Evolutionary conservation across 35 echinoderm and acorn worm species (phyloP).

Genomic region (Amphiura filiformis): DNA sequence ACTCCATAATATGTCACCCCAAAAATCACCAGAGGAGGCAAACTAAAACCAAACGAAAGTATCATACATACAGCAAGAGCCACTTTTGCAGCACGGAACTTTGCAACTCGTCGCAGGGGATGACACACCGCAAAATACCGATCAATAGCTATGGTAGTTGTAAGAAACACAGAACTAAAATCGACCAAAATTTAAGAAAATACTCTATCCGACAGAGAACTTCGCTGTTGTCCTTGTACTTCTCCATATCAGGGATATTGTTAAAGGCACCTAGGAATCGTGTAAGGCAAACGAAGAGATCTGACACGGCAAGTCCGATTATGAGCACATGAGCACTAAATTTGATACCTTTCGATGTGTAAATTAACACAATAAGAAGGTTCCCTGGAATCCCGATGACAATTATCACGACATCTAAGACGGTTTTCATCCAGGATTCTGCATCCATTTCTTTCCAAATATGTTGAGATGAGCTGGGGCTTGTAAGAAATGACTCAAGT

Average conservation of each 20-base stretch:
- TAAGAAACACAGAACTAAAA: slow-evolving; percentile 15
- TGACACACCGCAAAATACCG: slow-evolving; percentile 19
- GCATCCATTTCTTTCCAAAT: no score
- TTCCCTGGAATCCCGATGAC: slow-evolving; percentile 11
- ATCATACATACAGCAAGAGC: not conserved
- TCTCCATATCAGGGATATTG: not conserved
- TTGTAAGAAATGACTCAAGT: no score
- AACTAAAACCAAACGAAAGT: not conserved
- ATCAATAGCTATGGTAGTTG: not conserved
- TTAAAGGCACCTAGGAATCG: not conserved
- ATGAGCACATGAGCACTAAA: slow-evolving; percentile 12
- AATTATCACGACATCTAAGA: not conserved
- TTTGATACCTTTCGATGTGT: slow-evolving; percentile 3
- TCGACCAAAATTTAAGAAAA: not conserved
- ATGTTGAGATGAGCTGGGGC: no score
- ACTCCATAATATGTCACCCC: not conserved
- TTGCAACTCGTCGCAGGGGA: not conserved
- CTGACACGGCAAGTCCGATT: not conserved
- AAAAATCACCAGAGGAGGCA: not conserved
- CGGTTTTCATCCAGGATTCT: not conserved
- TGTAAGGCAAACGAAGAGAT: not conserved
- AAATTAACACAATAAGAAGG: slow-evolving; percentile 12
- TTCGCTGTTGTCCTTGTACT: not conserved
- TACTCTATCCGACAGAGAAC: not conserved
- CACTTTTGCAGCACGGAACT: not conserved